phyloP scores from a whole-genome alignment of 2,888 invertebrate genomes.

The Lamproptera curius region DNA sequence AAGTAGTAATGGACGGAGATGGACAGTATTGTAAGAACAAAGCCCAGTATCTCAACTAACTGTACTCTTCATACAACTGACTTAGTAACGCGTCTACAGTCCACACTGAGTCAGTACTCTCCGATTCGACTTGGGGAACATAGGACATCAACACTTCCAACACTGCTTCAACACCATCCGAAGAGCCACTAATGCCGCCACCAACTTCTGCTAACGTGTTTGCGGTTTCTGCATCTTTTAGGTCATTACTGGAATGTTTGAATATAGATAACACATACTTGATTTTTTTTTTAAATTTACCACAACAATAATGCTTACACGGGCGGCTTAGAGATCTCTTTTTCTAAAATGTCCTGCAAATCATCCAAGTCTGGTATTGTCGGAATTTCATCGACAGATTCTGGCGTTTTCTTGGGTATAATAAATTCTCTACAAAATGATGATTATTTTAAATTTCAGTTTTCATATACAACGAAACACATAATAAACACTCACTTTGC shows the following conservation, averaged over 20 bases:
- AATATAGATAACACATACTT: no score
- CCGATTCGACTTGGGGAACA: constrained; percentile 56
- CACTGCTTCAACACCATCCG: constrained; percentile 59
- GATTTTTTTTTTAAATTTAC: no score
- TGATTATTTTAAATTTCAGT: neutral
- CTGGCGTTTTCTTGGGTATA: constrained; percentile 63
- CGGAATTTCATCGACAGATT: constrained; percentile 68
- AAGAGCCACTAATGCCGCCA: constrained; percentile 48
- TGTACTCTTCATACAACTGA: constrained; percentile 51
- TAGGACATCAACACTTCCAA: constrained; percentile 54
- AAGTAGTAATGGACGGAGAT: neutral
- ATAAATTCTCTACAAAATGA: constrained; percentile 52
- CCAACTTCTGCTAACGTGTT: constrained; percentile 60
- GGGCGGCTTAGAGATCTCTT: constrained; percentile 59
- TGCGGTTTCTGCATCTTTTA: constrained; percentile 59
- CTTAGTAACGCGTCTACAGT: constrained; percentile 62
- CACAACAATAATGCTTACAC: constrained; percentile 38
- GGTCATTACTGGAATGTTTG: constrained; percentile 43
- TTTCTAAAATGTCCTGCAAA: constrained; percentile 65
- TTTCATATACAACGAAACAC: neutral
- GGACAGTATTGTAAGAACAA: neutral
- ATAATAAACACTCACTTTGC: constrained; percentile 47
- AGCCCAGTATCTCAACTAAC: neutral
- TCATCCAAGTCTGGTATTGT: constrained; percentile 73
- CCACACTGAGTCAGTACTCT: constrained; percentile 64